Evolutionary conservation across 2,797 vertebrate species (phyloP), one percentile per base, ranked within the genome.

Genomic region (Linurgus olivaceus): DNA sequence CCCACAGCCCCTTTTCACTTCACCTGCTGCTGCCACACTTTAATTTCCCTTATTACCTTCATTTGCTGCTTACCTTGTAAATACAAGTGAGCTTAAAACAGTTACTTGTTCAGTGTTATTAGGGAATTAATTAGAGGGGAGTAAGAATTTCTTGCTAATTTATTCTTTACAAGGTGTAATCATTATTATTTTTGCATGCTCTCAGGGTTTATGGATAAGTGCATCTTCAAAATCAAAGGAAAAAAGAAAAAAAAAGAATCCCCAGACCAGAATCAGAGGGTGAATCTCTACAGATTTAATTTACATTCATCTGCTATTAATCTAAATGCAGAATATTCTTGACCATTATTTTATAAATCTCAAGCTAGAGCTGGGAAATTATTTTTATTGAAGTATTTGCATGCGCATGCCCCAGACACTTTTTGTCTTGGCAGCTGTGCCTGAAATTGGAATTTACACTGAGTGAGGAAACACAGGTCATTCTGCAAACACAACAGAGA

Each of bases 251-350:
- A 26, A 35, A 17, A 31, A n/a, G 18, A 26, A 76, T 35, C 18
- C 54, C 38, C 38, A 68, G 45, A 88, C 71, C 44, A 47, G 50
- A 89, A 86, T 75, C 65, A 74, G 33, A 45, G 61, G 31, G 38
- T 91, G 37, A 88, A 93, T 88, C 91, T 73, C 96, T 75, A 63
- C 62, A 90, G 78, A 81, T 81, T 93, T 70, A 33, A 90, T 91
- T 88, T 92, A 81, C 21, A 78, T 90, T 83, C 33, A 87, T 90
- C 63, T 73, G 48, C 71, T 87, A 67, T 86, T 90, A 93, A 83
- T 66, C 44, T 91, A 58, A 88, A 94, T 59, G 62, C 58, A 81
- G 90, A 59, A 90, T 70, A 70, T 31, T 62, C 58, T 73, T 86
- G 54, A 55, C 88, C 58, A 66, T 81, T 89, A 75, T 81, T 91